Conservation (phyloP, 2,797 vertebrate species). For the Chaenodraco wilsoni region DNA sequence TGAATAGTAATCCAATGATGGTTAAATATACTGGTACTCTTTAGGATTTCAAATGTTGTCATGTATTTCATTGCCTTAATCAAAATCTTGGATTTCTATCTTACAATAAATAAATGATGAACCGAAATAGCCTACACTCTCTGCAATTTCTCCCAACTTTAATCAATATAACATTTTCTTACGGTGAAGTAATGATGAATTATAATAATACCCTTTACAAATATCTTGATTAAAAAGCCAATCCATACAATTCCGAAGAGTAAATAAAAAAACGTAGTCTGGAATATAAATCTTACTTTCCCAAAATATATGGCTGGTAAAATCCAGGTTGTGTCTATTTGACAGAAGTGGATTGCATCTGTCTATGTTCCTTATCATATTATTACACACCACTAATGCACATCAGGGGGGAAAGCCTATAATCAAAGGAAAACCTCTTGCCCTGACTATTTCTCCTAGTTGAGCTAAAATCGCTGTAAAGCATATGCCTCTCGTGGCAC, state of each 20-base stretch:
- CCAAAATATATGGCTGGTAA: not conserved
- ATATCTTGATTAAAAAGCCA: not conserved
- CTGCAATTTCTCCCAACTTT: not conserved
- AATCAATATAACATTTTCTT: not conserved
- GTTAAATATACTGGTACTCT: not conserved
- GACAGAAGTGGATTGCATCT: not conserved
- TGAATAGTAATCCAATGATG: not conserved
- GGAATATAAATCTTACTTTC: not conserved
- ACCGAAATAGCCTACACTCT: not conserved
- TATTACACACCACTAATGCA: not conserved
- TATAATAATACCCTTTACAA: not conserved
- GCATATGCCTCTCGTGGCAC: slow-evolving; percentile 42
- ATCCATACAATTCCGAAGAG: not conserved
- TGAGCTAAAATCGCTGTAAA: slow-evolving; percentile 44
- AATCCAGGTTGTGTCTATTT: not conserved
- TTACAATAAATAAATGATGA: not conserved
- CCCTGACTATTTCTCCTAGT: slow-evolving; percentile 5
- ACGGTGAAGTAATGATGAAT: not conserved
- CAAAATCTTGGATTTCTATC: not conserved
- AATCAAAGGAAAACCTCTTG: not conserved
- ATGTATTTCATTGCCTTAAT: not conserved
- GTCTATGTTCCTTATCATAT: not conserved
- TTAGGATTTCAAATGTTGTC: not conserved
- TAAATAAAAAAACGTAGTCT: not conserved
- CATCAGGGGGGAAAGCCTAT: not conserved